phyloP scores from a whole-genome alignment of 2,797 vertebrate species.

The Macroramphosus scolopax region DNA sequence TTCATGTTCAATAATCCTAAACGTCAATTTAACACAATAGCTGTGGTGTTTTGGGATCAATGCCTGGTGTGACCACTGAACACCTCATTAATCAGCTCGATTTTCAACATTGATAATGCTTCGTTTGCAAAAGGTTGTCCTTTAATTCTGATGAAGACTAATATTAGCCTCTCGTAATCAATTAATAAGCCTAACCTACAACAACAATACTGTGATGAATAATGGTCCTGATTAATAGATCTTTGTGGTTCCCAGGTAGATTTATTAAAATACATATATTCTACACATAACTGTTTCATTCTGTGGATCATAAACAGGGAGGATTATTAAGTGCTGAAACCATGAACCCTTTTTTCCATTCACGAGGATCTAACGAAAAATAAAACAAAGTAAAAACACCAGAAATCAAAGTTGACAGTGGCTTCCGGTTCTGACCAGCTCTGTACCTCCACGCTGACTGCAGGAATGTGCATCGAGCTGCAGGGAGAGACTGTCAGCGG shows the following conservation, averaged over 20 bases:
- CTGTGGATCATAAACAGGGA: too few species aligned
- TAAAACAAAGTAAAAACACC: too few species aligned
- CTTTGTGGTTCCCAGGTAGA: background rate
- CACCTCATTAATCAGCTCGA: conserved; percentile 33
- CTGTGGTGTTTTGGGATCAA: conserved; percentile 25
- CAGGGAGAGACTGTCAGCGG: too few species aligned
- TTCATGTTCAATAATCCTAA: conserved; percentile 36
- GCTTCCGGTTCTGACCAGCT: too few species aligned
- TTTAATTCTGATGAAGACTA: conserved; percentile 35
- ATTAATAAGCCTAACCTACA: conserved; percentile 5
- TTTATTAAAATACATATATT: conserved; percentile 2
- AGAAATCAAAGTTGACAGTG: too few species aligned
- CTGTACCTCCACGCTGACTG: too few species aligned
- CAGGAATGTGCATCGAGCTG: too few species aligned
- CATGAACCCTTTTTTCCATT: too few species aligned
- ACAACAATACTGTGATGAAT: conserved; percentile 12
- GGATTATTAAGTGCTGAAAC: too few species aligned
- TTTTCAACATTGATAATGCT: conserved; percentile 11
- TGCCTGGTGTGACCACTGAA: conserved; percentile 8
- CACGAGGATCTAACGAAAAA: too few species aligned
- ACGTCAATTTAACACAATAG: conserved; percentile 62
- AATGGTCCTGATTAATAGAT: background rate
- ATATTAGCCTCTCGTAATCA: too few species aligned
- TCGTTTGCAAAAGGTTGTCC: conserved; percentile 13
- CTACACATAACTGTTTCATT: too few species aligned